Percentiles rank a stretch among this genome's conserved stretches.
Evolutionary conservation across 2,797 vertebrate genomes (phyloP).

Genomic region (Cirrhinus molitorella): DNA sequence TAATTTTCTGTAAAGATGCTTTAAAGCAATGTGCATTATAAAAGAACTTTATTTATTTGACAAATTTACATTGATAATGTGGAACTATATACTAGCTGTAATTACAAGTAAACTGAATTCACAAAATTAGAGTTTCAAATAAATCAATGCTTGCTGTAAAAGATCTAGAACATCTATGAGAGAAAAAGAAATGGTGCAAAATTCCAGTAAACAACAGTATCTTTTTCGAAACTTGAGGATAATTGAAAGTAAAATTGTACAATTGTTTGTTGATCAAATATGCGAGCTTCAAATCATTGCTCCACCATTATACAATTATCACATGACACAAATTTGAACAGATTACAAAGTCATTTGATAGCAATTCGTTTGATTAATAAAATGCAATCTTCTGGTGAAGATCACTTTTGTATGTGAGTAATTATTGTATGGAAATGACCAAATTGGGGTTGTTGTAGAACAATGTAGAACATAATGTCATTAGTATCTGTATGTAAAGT

Average conservation of each 20-base stretch:
- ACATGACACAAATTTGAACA: neutral
- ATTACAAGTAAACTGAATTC: neutral
- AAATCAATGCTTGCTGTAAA: neutral
- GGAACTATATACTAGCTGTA: neutral
- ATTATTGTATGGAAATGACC: neutral
- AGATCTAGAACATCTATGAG: too few species aligned
- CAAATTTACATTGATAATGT: too few species aligned
- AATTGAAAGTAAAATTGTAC: neutral
- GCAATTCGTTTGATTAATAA: neutral
- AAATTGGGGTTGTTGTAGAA: too few species aligned
- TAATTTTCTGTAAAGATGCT: neutral
- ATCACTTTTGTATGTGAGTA: neutral
- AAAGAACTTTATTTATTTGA: neutral
- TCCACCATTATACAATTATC: neutral
- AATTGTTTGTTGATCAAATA: neutral
- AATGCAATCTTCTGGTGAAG: neutral
- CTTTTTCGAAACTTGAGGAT: too few species aligned
- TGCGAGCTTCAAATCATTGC: neutral
- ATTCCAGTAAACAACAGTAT: neutral
- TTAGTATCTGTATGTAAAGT: neutral
- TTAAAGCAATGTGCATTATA: neutral
- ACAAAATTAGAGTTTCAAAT: neutral
- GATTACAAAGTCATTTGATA: neutral
- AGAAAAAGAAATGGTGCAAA: neutral
- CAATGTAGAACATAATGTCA: neutral